phyloP scores from a whole-genome alignment of 2,888 invertebrate species.

The Acrobeloides nanus region DNA sequence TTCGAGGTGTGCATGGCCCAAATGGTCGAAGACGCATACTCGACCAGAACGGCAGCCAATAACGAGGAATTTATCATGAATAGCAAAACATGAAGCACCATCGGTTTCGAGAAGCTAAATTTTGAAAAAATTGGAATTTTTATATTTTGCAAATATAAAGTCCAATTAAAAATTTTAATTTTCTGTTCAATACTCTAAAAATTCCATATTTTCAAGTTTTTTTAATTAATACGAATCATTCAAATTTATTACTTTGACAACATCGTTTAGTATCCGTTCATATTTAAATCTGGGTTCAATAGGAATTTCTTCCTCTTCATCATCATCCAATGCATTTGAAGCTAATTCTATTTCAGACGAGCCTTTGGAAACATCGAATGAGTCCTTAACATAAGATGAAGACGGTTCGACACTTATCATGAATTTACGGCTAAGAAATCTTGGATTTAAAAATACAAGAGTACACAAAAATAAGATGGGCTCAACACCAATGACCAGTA shows the following conservation, averaged over 20 bases:
- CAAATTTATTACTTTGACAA: constrained; percentile 6
- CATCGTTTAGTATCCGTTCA: constrained; percentile 30
- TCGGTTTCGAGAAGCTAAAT: constrained; percentile 30
- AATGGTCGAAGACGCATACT: constrained; percentile 45
- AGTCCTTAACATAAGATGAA: too few species aligned
- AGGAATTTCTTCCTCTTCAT: constrained; percentile 32
- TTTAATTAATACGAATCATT: not conserved
- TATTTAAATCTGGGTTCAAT: constrained; percentile 51
- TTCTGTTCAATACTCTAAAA: too few species aligned
- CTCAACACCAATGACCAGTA: too few species aligned
- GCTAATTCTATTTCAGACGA: too few species aligned
- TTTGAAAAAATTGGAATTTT: too few species aligned
- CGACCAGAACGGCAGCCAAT: constrained; percentile 41
- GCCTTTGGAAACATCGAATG: too few species aligned
- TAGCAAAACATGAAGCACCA: constrained; percentile 38
- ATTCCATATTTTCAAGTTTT: not conserved
- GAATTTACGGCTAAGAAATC: too few species aligned
- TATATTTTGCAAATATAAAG: too few species aligned
- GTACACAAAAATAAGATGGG: too few species aligned
- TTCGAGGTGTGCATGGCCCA: constrained; percentile 39
- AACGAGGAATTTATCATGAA: constrained; percentile 50
- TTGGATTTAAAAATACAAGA: too few species aligned
- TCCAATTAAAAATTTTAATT: too few species aligned
- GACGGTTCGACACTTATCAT: too few species aligned
- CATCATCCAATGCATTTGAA: constrained; percentile 15